Conservation (phyloP, 2,888 invertebrate genomes). For the Omphaloscelis lunosa region DNA sequence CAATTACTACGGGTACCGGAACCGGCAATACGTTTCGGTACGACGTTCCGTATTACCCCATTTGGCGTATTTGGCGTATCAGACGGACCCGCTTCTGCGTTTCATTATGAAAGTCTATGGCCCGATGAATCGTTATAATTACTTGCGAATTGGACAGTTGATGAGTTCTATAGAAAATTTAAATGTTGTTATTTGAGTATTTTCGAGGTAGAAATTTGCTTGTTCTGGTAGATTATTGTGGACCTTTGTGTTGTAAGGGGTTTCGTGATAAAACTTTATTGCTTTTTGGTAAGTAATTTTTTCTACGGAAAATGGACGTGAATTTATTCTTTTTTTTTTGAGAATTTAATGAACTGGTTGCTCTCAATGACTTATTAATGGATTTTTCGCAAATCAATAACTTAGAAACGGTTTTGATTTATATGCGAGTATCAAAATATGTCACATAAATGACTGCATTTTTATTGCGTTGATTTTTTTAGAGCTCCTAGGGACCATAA, state of each 20-base stretch:
- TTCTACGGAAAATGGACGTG: too few relatives aligned
- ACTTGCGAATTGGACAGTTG: slow-evolving; percentile 48
- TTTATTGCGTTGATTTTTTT: too few relatives aligned
- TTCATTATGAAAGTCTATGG: slow-evolving; percentile 50
- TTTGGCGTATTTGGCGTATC: slow-evolving; percentile 46
- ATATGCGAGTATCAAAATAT: too few relatives aligned
- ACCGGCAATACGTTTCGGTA: slow-evolving; percentile 39
- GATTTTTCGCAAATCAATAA: too few relatives aligned
- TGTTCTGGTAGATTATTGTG: slow-evolving; percentile 5
- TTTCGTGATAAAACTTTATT: not conserved
- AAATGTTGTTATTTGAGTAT: slow-evolving; percentile 51
- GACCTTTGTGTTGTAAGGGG: not conserved
- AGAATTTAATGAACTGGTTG: too few relatives aligned
- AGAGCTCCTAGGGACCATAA: too few relatives aligned
- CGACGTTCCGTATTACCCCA: slow-evolving; percentile 52
- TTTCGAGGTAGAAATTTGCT: not conserved
- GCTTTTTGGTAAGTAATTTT: too few relatives aligned
- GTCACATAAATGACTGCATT: too few relatives aligned
- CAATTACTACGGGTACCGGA: slow-evolving; percentile 43
- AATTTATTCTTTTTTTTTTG: too few relatives aligned
- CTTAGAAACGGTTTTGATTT: too few relatives aligned
- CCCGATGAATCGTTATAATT: slow-evolving; percentile 61
- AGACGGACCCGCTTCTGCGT: slow-evolving; percentile 43
- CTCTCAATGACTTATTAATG: too few relatives aligned
- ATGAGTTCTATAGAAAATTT: slow-evolving; percentile 51